These are phyloP conservation scores for Eupsilia transversa DNA, from an alignment of 2,888 invertebrate genomes.

Conservation along the genomic window DNA sequence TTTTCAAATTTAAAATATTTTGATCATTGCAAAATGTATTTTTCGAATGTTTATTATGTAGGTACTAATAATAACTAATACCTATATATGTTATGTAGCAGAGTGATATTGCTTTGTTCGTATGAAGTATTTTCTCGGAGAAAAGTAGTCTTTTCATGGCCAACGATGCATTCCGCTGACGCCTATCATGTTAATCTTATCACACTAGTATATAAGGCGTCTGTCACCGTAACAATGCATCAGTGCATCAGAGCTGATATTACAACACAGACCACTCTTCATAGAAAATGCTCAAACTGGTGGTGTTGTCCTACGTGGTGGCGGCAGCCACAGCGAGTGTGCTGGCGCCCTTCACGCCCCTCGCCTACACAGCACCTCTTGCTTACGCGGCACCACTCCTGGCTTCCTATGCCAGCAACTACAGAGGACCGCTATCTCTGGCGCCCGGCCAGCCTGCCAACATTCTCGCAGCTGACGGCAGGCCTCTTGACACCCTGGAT, in stretches of 20 bases:
- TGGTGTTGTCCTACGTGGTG: conserved; percentile 92
- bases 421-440: conserved; percentile 85
- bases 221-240: conserved; percentile 72
- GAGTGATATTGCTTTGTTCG: conserved; percentile 26
- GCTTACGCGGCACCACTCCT: conserved; percentile 58
- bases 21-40: background rate
- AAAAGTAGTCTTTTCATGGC: conserved; percentile 60
- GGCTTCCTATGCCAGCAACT: conserved; percentile 75
- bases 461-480: conserved; percentile 84
- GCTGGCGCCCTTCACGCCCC: conserved; percentile 59
- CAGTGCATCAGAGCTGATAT: conserved; percentile 77
- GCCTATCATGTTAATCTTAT: conserved; percentile 70
- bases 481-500: conserved; percentile 86
- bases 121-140: conserved; percentile 43
- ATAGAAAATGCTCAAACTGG: conserved; percentile 88
- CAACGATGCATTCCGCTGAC: conserved; percentile 47
- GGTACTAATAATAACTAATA: background rate
- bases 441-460: conserved; percentile 87
- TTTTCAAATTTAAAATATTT: background rate
- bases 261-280: conserved; percentile 85
- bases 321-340: conserved; percentile 88
- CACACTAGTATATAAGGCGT: conserved; percentile 78
- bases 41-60: background rate
- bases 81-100: background rate
- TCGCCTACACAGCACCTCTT: conserved; percentile 65